Base-by-base conservation (phyloP, 2,797 vertebrate genomes). In the Xenopus petersii region DNA sequence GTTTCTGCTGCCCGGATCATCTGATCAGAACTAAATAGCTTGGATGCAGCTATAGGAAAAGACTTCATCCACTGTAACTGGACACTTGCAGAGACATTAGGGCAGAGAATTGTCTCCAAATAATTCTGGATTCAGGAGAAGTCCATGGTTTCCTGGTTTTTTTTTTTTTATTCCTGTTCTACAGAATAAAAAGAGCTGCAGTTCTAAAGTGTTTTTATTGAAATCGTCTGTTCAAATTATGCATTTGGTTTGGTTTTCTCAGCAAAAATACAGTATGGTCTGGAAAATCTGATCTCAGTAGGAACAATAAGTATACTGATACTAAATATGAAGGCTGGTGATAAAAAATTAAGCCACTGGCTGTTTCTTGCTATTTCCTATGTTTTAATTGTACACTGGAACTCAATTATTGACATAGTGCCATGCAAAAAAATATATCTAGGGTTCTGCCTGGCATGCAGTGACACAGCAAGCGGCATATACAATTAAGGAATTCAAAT, bases 1-100 rank as follows among this genome's bases (percentile, higher is more conserved):
- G 86, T 91, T 93, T 90, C 92, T 93, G 89, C 88, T 89, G 90
- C 87, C 87, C 84, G 82, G 87, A 92, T 98, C 97, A 98, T 95
- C 95, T 98, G 96, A 98, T 94, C 92, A 84, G 81, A 80, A 84
- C 86, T 87, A 84, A 91, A 89, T 85, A 88, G 91, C 90, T 89
- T 85, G 88, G 90, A 92, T 90, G 90, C 89, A 88, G 88, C 88
- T 77, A 88, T 86, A 88, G 76, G 89, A 87, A 90, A 91, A 91
- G 90, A 89, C 88, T 77, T 83, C 81, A 92, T 91, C 88, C 82
- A 66, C 86, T 80, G 85, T 83, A 89, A 88, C 80, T 62, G 81
- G 87, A 83, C 80, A 79, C 84, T 70, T 75, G 80, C 79, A 83
- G 70, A 82, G 80, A 81, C 49, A 84, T 85, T 79, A 84, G 63